phyloP scores from a whole-genome alignment of 2,797 vertebrate genomes.

The Myripristis murdjan region DNA sequence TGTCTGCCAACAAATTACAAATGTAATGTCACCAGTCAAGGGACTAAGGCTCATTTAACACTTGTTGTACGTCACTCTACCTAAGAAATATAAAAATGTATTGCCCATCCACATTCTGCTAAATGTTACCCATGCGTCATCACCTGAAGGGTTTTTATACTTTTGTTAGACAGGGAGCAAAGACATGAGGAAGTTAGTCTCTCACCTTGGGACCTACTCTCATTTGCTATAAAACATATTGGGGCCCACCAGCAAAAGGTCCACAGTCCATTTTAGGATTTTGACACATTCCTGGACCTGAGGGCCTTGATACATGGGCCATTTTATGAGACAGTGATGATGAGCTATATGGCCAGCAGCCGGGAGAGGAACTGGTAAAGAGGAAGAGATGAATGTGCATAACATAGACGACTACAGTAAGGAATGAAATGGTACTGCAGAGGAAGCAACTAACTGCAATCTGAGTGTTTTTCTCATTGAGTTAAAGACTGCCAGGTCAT shows the following conservation, averaged over 20 bases:
- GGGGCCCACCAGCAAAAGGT: not conserved
- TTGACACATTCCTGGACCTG: not conserved
- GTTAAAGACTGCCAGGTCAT: too few species aligned
- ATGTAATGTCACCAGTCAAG: not conserved
- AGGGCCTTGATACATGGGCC: not conserved
- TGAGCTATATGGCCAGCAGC: constrained; percentile 1
- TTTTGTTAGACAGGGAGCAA: not conserved
- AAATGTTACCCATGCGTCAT: constrained; percentile 5
- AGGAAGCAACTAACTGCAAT: too few species aligned
- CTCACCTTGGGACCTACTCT: not conserved
- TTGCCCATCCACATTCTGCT: not conserved
- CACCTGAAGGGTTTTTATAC: constrained; percentile 2
- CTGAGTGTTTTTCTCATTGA: too few species aligned
- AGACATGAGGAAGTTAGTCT: constrained; percentile 6
- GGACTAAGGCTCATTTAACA: not conserved
- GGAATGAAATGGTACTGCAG: too few species aligned
- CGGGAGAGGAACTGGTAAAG: too few species aligned
- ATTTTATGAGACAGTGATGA: constrained; percentile 13
- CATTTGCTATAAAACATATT: constrained; percentile 21
- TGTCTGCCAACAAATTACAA: not conserved
- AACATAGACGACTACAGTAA: too few species aligned
- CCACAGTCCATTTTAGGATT: constrained; percentile 7
- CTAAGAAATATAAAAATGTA: constrained; percentile 1
- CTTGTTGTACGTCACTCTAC: not conserved
- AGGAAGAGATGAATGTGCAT: too few species aligned